Evolutionary conservation across 1,140 invertebrate genomes (phyloP), one percentile per base, ranked within the genome.

Genomic region (Drosophila parvula): DNA sequence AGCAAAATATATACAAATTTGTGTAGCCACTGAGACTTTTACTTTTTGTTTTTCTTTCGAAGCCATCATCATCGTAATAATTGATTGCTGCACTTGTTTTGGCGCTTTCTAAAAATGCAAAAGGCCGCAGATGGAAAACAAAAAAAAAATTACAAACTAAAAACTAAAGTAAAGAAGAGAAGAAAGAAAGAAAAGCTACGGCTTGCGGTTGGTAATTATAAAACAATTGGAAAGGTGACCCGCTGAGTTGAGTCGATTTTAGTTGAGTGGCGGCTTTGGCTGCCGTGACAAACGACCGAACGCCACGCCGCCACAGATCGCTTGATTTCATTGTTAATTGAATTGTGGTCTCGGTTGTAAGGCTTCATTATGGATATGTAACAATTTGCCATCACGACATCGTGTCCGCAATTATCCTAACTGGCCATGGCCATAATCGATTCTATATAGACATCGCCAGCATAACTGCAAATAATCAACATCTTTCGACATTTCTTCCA

Each of bases 31-130:
- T 22, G 14, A 5, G 62, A 83, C 80, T 83, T 83, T 83, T 83
- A 83, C 80, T 83, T 83, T 78, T 80, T 53, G 38, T 36, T 44
- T 44, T 82, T 82, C 79, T 78, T 82, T 77, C 69, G 11, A 40
- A 74, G 61, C 18, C 59, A 40, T 65, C 44, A 40, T 30, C 34
- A 62, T 69, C 79, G 65, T 82, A 88, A 86, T 86, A 88, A 86
- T 88, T 88, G 83, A 88, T 79, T 79, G 76, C 62, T 85, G 82
- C 82, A 88, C 79, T 82, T 86, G 79, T 88, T 86, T 82, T 78
- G 79, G 76, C 68, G 84, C 83, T 88, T 88, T 88, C 83, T 89
- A 88, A 86, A 55, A 85, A 70, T 63, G 69, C 59, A 79, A 69
- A 63, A 28, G 22, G 48, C 45, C 18, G 43, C 56, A 48, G n/a